These are phyloP conservation scores for Zoanthus sansibaricus DNA, from an alignment of 92 coral and sea anemone species.

Conservation along the genomic window DNA sequence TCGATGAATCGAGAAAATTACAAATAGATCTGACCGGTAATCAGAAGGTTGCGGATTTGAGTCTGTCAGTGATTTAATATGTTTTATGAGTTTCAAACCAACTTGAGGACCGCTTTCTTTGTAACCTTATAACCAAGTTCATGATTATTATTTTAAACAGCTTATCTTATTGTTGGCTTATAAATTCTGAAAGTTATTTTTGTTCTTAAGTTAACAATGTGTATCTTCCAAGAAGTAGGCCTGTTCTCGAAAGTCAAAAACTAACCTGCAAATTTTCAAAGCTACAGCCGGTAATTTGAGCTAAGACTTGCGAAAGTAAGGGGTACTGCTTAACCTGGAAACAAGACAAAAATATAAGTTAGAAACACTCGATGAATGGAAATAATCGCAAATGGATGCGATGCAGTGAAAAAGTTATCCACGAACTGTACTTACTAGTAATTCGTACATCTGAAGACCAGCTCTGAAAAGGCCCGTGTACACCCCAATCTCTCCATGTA, in stretches of 20 bases:
- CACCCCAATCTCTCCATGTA: conserved; percentile 79
- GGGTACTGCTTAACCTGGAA: conserved; percentile 87
- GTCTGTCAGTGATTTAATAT: too few species aligned
- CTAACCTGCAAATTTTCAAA: conserved; percentile 75
- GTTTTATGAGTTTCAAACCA: too few species aligned
- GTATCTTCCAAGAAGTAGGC: background rate
- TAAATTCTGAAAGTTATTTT: too few species aligned
- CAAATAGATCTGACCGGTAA: too few species aligned
- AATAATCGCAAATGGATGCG: background rate
- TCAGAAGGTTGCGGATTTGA: too few species aligned
- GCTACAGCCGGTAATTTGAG: conserved; percentile 77
- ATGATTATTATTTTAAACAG: too few species aligned
- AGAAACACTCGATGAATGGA: background rate
- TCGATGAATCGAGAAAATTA: too few species aligned
- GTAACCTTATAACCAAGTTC: too few species aligned
- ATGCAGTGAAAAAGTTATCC: background rate
- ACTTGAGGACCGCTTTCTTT: too few species aligned
- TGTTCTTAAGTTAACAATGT: too few species aligned
- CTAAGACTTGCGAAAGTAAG: conserved; percentile 68
- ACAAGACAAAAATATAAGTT: background rate
- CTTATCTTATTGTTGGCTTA: too few species aligned
- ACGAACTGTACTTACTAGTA: conserved; percentile 70
- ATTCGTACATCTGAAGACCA: conserved; percentile 79
- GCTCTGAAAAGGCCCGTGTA: conserved; percentile 67
- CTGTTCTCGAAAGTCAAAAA: background rate